Evolutionary conservation across 2,113 vertebrate species (phyloP), one percentile per base, ranked within the genome.

Genomic region (Trematomus loennbergii): DNA sequence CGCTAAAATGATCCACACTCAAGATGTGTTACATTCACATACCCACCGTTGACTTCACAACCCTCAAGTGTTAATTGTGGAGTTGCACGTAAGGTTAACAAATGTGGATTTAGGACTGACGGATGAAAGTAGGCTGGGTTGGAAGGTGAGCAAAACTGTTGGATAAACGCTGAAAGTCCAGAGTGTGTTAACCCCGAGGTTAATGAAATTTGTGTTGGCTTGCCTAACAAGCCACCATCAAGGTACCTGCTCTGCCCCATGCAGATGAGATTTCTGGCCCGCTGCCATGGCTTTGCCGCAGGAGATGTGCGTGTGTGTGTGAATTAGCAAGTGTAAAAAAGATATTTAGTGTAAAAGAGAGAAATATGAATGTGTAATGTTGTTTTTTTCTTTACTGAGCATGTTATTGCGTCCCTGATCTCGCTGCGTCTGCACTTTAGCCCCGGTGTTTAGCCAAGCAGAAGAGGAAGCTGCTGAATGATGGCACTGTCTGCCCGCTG

Each of bases 391-490:
- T 79, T 53, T 0, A 9, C 12, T 0, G 1, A 65, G 50, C 59
- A 70, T 76, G 78, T 79, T 78, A 43, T 69, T 77, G 69, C 61
- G 61, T 86, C 87, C 81, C 69, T 17, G 70, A 65, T 88, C 83
- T 71, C 60, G 52, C 86, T 85, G 72, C 49, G 82, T 75, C 84
- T 87, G 87, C 87, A 90, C 90, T 91, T 92, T 90, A 84, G 88
- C 85, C 82, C 70, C 85, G 54, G 84, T 85, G 89, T 88, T 92
- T 87, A 85, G 81, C 76, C 43, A 22, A 86, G 88, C 88, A 82
- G 90, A 88, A 90, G 87, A 90, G 89, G 90, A 91, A 91, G 86
- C 81, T 43, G 85, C 88, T 92, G 92, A 93, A 92, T 93, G 91
- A 91, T 88, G 84, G 82, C 82, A 90, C 89, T 92, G 90, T 91